Evolutionary conservation across 2,797 vertebrate species (phyloP), one percentile per base, ranked within the genome.

Genomic region (Danionella dracula): DNA sequence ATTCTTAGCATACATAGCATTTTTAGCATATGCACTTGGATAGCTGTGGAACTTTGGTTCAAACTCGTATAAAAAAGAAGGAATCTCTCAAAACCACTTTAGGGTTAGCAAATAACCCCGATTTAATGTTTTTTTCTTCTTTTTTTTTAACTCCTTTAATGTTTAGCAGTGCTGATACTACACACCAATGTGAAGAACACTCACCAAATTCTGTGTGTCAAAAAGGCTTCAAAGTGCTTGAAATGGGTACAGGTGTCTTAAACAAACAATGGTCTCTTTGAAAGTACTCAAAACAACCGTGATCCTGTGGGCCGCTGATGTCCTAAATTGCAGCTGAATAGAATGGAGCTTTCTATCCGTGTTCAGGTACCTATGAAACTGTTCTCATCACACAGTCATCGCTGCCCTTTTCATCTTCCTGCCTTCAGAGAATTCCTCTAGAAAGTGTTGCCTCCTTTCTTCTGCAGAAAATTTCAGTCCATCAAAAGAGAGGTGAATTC

Each of bases 401-500:
- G 82, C 76, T 66, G 83, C 85, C 81, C 90, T 93, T 98, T 97
- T 97, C 92, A 98, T 98, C 95, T 96, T 84, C 21, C 59, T 91
- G 87, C 90, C 89, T 90, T 89, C 91, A 89, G 89, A 92, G 89
- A 89, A 91, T 93, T 89, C 86, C 83, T 74, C 77, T 83, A 83
- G 82, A 84, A 86, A 85, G 86, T 86, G 83, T 80, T 85, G 83
- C 82, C 82, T 82, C 77, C 84, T 90, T 89, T 90, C 90, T 91
- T 87, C 86, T 89, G 85, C 86, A 90, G 87, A 88, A 92, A 92
- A 92, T 95, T 93, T 93, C 88, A 85, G 88, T 74, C 91, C 92
- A 96, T 98, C 96, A 98, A 98, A 99, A 93, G 90, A 77, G 86
- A 93, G 86, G 84, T 93, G 92, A 93, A 92, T 92, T 90, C 91